Percentiles rank a stretch among this genome's conserved stretches.
These are phyloP conservation scores for Tupaia tana DNA, from an alignment of 2,113 vertebrate genomes.

Conservation along the genomic window DNA sequence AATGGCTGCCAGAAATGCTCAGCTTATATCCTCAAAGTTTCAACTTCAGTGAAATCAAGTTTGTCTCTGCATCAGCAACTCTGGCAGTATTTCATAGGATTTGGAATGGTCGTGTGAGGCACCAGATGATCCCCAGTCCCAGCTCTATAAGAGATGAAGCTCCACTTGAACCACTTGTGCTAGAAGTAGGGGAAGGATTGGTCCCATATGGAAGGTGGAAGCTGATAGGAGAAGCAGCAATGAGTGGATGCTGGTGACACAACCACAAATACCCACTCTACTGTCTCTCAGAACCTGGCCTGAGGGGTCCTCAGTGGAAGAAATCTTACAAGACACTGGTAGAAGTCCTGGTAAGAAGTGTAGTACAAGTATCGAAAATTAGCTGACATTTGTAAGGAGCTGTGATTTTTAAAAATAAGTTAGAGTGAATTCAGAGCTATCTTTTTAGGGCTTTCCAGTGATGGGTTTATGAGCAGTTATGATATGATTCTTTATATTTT, in stretches of 20 bases:
- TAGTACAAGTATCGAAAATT: background rate
- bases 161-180: background rate
- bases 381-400: background rate
- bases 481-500: background rate
- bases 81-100: background rate
- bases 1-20: background rate
- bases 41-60: background rate
- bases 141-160: background rate
- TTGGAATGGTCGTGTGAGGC: background rate
- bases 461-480: background rate
- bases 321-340: background rate
- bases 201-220: background rate
- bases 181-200: background rate
- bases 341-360: background rate
- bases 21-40: background rate
- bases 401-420: background rate
- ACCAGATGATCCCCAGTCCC: background rate
- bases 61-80: background rate
- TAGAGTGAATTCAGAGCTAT: background rate
- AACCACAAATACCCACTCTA: too few relatives aligned
- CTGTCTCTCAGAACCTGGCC: background rate
- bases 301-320: background rate
- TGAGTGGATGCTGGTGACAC: background rate
- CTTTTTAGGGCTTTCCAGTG: background rate
- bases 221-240: background rate